Conservation (phyloP, 2,113 vertebrate genomes). For the Numenius arquata region DNA sequence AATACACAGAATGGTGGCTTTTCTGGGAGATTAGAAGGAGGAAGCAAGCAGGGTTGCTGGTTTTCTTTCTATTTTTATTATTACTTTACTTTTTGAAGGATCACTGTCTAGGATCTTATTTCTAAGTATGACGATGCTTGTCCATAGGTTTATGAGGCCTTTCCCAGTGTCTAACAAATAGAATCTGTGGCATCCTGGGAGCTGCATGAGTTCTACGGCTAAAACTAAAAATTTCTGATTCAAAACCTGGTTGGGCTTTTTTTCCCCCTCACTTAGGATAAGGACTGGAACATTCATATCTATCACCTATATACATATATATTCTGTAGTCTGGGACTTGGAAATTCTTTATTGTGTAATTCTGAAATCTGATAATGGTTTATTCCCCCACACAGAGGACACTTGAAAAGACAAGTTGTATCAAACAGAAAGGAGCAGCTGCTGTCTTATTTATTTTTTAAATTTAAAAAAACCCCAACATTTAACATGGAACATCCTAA, state of each 20-base stretch:
- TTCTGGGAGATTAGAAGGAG: background rate
- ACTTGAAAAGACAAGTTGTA: background rate
- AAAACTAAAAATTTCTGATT: background rate
- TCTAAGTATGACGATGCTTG: background rate
- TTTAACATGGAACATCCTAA: background rate
- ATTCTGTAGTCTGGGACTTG: background rate
- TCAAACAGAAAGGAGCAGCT: background rate
- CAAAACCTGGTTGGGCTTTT: background rate
- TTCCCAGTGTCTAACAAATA: background rate
- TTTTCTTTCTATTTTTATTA: background rate
- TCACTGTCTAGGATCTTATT: background rate
- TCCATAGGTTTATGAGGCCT: background rate
- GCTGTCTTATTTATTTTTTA: background rate
- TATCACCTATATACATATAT: background rate
- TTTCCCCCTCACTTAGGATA: rapidly evolving
- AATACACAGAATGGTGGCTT: background rate
- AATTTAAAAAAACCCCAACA: background rate
- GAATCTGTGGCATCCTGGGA: background rate
- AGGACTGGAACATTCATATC: background rate
- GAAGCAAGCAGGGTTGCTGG: background rate
- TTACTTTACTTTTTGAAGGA: background rate
- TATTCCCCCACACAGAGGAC: background rate
- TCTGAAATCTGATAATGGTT: background rate
- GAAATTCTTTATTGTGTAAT: background rate
- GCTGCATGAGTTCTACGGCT: background rate